These are phyloP conservation scores for Andrena dorsata DNA, from an alignment of 2,888 invertebrate genomes.

Conservation along the genomic window DNA sequence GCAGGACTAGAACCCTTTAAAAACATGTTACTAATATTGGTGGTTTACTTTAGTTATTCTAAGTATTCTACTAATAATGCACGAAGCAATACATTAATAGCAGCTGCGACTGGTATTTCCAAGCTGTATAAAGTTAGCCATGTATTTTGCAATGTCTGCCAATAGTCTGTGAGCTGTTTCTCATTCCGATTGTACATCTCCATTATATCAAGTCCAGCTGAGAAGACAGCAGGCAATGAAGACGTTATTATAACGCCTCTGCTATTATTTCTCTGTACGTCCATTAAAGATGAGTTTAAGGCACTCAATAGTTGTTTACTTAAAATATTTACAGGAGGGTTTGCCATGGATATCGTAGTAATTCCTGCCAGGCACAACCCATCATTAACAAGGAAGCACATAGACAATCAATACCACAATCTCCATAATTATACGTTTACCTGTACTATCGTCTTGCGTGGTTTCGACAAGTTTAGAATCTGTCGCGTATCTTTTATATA, in stretches of 20 bases:
- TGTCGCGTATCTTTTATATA: constrained; percentile 57
- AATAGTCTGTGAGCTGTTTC: constrained; percentile 89
- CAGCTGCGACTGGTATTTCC: constrained; percentile 91
- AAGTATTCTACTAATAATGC: constrained; percentile 10
- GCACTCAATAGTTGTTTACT: constrained; percentile 90
- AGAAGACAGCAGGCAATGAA: constrained; percentile 90
- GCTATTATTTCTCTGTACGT: constrained; percentile 89
- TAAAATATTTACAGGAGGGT: constrained; percentile 93
- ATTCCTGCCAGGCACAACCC: constrained; percentile 86
- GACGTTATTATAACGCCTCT: constrained; percentile 93
- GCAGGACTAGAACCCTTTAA: constrained; percentile 85
- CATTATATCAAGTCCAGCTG: constrained; percentile 93
- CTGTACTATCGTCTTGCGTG: constrained; percentile 87
- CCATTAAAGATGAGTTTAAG: constrained; percentile 88
- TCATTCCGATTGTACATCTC: constrained; percentile 94
- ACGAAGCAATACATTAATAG: constrained; percentile 89
- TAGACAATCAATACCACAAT: background rate
- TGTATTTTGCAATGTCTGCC: constrained; percentile 91
- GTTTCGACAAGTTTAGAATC: constrained; percentile 87
- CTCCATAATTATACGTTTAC: constrained; percentile 45
- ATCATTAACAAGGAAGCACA: constrained; percentile 6
- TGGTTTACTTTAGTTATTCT: background rate
- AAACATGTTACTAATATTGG: constrained; percentile 5
- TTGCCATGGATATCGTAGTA: constrained; percentile 90
- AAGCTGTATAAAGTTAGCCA: constrained; percentile 93